A percentile compares a stretch with the other conserved stretches of the same genome.
Evolutionary conservation across 2,113 vertebrate species (phyloP).

Genomic region (Pampusana beccarii): DNA sequence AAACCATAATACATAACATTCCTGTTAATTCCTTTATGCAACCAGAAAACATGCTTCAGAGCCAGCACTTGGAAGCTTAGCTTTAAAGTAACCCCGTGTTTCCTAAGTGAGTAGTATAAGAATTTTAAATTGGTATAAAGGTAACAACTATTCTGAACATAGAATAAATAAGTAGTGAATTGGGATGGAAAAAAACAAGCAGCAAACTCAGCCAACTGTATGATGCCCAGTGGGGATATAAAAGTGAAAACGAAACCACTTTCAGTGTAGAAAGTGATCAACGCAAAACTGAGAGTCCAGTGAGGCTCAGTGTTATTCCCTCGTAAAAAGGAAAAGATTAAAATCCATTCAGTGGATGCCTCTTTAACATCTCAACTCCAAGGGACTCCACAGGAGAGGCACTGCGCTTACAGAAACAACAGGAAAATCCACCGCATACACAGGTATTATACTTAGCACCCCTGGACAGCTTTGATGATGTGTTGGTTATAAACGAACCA

Average conservation of each 20-base stretch:
- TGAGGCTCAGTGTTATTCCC: neutral
- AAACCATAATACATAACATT: neutral
- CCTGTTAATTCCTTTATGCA: neutral
- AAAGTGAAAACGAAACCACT: neutral
- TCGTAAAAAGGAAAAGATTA: neutral
- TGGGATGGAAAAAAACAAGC: neutral
- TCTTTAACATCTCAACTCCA: neutral
- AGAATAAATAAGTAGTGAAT: neutral
- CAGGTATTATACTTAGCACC: neutral
- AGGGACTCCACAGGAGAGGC: neutral
- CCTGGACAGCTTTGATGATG: neutral
- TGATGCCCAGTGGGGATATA: neutral
- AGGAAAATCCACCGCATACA: neutral
- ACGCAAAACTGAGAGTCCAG: neutral
- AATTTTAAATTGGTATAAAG: neutral
- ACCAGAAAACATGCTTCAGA: neutral
- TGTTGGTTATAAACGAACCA: neutral
- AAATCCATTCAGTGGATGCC: no score
- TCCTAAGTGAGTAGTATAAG: neutral
- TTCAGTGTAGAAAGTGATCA: neutral
- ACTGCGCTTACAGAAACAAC: neutral
- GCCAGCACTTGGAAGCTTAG: neutral
- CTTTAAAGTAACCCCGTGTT: neutral
- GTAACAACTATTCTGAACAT: neutral
- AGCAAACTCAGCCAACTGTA: neutral